These are phyloP conservation scores for Cepphus grylle DNA, from an alignment of 2,113 vertebrate genomes.

Conservation along the genomic window DNA sequence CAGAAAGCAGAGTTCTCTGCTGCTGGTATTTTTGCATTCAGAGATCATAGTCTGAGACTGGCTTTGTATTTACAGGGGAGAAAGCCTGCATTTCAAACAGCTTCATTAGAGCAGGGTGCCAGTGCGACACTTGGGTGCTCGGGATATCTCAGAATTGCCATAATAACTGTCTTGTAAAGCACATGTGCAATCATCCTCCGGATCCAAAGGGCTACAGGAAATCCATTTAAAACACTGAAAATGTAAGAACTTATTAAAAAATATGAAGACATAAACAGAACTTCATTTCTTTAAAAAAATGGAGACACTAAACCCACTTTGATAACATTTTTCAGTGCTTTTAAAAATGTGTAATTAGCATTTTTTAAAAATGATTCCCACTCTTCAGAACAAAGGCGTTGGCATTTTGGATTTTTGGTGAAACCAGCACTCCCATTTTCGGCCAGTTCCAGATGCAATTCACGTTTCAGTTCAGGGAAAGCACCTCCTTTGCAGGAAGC, in stretches of 20 bases:
- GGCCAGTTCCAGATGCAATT: neutral
- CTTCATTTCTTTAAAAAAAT: neutral
- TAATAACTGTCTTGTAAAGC: neutral
- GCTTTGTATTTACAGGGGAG: neutral
- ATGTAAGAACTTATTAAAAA: neutral
- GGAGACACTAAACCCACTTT: neutral
- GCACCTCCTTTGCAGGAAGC: neutral
- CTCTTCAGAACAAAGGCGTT: neutral
- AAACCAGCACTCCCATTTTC: neutral
- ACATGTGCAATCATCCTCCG: neutral
- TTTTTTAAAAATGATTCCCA: neutral
- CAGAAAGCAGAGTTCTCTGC: neutral
- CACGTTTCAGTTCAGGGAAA: neutral
- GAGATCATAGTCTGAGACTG: neutral
- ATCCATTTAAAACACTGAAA: neutral
- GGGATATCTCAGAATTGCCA: neutral
- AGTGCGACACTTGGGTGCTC: neutral
- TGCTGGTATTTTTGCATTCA: neutral
- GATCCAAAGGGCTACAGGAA: neutral
- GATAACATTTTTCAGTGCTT: neutral
- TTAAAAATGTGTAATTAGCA: neutral
- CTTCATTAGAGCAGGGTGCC: neutral
- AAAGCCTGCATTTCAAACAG: neutral
- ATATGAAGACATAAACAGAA: neutral
- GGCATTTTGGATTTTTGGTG: neutral